Base-by-base conservation (phyloP, 2,888 invertebrate species). In the Plagiodera versicolora region DNA sequence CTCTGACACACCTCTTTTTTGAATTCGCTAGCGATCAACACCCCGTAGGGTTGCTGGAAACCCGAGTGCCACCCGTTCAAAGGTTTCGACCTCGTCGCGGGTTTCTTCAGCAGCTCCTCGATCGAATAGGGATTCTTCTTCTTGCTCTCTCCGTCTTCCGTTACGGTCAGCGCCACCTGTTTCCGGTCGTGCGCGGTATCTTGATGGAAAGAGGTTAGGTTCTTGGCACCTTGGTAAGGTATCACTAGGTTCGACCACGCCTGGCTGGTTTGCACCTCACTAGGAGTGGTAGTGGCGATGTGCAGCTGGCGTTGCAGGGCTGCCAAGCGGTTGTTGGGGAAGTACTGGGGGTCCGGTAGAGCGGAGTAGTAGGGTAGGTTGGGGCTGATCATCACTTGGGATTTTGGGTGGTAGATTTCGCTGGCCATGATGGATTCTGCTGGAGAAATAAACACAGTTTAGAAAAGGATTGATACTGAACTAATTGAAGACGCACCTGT, bases 81-180 rank as follows among this genome's bases (percentile, higher is more conserved):
- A 4, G 74, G 72, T 68, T 77, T 79, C 9, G 80, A 79, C 70
- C 85, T 85, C 74, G 88, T 89, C 65, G 87, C 89, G 0, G 92
- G 92, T 70, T 92, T 92, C 75, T 93, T 94, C 24, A 94, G 75
- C 8, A 94, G 78, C 74, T 94, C 94, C 70, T 93, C 94, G 74
- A 94, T 94, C 1, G 93, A 93, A 75, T 94, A 94, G 0, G 93
- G 92, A 75, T 92, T 93, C 64, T 89, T 86, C 77, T 92, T 89
- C 66, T 84, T 85, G 67, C 61, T 79, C 73, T 70, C 70, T 8
- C 72, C 71, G 61, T 67, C 70, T 32, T 70, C 68, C 50, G 64
- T 63, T 47, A 70, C 66, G 5, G 69, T 69, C 32, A 64, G 63
- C 20, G 67, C 56, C 19, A 70, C 68, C 55, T 73, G 70, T 60